Percentiles rank a stretch among this genome's conserved stretches.
phyloP scores from a whole-genome alignment of 2,113 vertebrate genomes.

The Apteryx owenii region DNA sequence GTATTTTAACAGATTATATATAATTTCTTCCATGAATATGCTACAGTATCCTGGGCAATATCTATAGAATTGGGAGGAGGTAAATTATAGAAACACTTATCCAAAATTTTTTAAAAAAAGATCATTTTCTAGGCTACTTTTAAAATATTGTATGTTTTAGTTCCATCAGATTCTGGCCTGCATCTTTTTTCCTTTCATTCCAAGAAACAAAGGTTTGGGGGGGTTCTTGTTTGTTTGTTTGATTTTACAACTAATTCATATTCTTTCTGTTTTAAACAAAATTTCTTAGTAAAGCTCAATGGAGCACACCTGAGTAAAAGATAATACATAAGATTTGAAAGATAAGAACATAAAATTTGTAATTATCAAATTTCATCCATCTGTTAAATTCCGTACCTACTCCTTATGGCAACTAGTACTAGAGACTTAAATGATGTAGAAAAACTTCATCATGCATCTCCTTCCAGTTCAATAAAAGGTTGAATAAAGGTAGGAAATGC shows the following conservation, averaged over 20 bases:
- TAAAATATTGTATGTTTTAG: not conserved
- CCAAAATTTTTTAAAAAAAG: not conserved
- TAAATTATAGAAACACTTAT: not conserved
- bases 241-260: not conserved
- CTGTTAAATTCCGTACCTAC: not conserved
- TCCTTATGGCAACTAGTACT: not conserved
- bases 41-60: not conserved
- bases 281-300: not conserved
- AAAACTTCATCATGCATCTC: not conserved
- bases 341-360: not conserved
- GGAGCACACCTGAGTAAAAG: not conserved
- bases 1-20: no score
- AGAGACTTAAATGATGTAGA: not conserved
- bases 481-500: not conserved
- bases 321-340: not conserved
- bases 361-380: not conserved
- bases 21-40: not conserved
- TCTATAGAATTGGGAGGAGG: not conserved
- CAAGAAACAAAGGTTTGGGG: not conserved
- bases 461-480: not conserved
- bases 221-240: not conserved
- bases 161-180: not conserved
- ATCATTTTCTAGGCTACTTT: not conserved
- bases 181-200: not conserved
- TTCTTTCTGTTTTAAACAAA: not conserved